These are phyloP conservation scores for Hemicordylus capensis DNA, from an alignment of 2,113 vertebrate species.

Conservation along the genomic window DNA sequence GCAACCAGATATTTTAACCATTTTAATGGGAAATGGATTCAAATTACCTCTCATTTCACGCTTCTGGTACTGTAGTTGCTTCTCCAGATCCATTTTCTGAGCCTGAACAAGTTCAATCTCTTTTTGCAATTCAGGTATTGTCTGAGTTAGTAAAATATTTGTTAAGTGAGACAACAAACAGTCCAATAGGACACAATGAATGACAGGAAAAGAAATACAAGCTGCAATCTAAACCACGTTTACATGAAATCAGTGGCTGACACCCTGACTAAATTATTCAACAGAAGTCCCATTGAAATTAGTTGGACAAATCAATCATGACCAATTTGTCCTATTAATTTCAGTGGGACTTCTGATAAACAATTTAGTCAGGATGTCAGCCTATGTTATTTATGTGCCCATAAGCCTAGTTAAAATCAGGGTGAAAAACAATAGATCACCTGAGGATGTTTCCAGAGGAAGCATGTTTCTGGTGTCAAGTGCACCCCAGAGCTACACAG, in stretches of 20 bases:
- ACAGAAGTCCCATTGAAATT: no score
- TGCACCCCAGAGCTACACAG: background rate
- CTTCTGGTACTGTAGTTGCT: constrained; percentile 83
- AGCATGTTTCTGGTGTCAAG: background rate
- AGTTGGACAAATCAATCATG: no score
- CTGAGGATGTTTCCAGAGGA: background rate
- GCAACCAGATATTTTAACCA: fast-evolving
- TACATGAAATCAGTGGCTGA: background rate
- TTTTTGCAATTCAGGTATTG: constrained; percentile 88
- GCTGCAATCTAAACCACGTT: background rate
- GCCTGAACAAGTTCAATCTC: constrained; percentile 87
- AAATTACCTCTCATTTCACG: constrained; percentile 87
- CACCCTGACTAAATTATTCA: no score
- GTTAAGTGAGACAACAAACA: constrained; percentile 19
- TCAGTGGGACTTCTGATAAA: no score
- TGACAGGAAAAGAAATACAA: background rate
- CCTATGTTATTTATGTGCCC: background rate
- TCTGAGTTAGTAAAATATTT: constrained; percentile 64
- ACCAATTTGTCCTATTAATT: no score
- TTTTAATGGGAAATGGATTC: background rate
- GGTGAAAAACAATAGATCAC: background rate
- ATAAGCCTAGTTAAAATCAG: background rate
- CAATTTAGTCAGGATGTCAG: background rate
- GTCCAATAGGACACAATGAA: background rate
- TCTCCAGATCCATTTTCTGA: constrained; percentile 84